These are phyloP conservation scores for Plebejus melissa DNA, from an alignment of 2,888 invertebrate species.

Conservation along the genomic window DNA sequence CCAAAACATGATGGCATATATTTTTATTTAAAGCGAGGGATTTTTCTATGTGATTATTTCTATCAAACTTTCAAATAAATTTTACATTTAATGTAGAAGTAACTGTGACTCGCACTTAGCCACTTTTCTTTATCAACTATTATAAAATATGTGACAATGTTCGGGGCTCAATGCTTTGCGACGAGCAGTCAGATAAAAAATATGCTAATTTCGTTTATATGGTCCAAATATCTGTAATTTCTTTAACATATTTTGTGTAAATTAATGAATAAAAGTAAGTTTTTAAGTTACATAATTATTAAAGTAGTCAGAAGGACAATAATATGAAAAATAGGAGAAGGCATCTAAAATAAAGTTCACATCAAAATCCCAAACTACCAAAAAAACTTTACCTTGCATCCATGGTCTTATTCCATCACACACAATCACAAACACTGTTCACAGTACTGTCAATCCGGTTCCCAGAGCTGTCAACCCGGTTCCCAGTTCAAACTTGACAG, in stretches of 20 bases:
- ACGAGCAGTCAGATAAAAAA: background rate
- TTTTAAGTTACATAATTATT: background rate
- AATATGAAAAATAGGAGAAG: background rate
- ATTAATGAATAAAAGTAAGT: background rate
- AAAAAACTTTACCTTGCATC: background rate
- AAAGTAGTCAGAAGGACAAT: background rate
- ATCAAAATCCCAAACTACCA: background rate
- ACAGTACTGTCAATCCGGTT: slow-evolving; percentile 25
- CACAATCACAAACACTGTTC: slow-evolving; percentile 27
- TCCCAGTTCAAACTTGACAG: slow-evolving; percentile 7
- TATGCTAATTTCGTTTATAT: background rate
- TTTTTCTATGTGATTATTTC: background rate
- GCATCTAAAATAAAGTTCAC: background rate
- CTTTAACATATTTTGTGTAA: background rate
- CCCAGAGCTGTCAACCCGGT: background rate
- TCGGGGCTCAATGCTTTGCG: no score
- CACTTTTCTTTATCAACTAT: background rate
- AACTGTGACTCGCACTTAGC: background rate
- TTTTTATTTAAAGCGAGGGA: no score
- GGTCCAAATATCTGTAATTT: background rate
- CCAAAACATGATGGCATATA: no score
- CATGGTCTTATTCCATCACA: slow-evolving; percentile 29
- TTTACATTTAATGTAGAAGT: background rate
- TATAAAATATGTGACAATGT: background rate
- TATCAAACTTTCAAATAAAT: background rate